These are phyloP conservation scores for Acomys russatus DNA, from an alignment of 2,797 vertebrate species.

Conservation along the genomic window DNA sequence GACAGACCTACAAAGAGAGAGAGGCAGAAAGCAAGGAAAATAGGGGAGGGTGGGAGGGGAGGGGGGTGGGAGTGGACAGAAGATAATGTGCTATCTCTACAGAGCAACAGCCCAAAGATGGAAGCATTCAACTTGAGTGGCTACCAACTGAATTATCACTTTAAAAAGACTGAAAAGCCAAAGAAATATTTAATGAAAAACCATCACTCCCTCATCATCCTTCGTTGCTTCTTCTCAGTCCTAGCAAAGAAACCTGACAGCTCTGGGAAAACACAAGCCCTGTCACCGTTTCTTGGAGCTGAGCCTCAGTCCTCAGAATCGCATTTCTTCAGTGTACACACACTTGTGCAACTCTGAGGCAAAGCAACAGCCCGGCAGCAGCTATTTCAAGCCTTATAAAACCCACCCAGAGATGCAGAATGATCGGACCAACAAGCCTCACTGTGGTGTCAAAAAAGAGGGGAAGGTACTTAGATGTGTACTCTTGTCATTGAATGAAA, in stretches of 20 bases:
- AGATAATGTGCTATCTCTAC: neutral
- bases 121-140: slow-evolving; percentile 22
- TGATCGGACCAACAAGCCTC: neutral
- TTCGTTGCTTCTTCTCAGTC: slow-evolving; percentile 77
- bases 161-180: slow-evolving; percentile 64
- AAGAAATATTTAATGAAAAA: slow-evolving; percentile 75
- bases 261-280: slow-evolving; percentile 78
- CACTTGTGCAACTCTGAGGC: slow-evolving; percentile 49
- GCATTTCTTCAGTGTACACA: slow-evolving; percentile 18
- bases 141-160: slow-evolving; percentile 66
- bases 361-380: slow-evolving; percentile 51
- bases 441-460: neutral
- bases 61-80: too few species aligned
- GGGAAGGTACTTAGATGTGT: neutral
- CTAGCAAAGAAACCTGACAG: slow-evolving; percentile 77
- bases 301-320: slow-evolving; percentile 55
- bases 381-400: slow-evolving; percentile 52
- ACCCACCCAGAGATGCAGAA: slow-evolving; percentile 53
- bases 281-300: slow-evolving; percentile 70
- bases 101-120: slow-evolving; percentile 28
- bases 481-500: slow-evolving; percentile 52
- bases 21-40: too few species aligned
- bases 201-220: slow-evolving; percentile 62
- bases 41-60: neutral
- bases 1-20: neutral